phyloP scores from a whole-genome alignment of 1,140 invertebrate genomes.

The Cecropterus lyciades region DNA sequence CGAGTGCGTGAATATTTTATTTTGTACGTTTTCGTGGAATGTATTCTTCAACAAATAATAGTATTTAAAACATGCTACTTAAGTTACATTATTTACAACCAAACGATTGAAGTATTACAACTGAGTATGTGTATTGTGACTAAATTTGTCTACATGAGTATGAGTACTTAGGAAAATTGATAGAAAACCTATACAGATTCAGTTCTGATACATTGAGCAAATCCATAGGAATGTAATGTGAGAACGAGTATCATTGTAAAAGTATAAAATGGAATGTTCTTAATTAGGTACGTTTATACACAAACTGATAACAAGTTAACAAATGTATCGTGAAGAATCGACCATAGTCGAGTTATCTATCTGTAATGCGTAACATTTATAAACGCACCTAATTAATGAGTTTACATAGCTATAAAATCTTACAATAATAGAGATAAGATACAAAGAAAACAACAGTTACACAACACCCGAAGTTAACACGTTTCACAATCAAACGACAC shows the following conservation, averaged over 20 bases:
- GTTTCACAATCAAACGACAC: conserved; percentile 63
- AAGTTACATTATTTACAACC: conserved; percentile 66
- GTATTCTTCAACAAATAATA: conserved; percentile 61
- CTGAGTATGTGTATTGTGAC: conserved; percentile 69
- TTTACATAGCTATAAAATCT: conserved; percentile 4
- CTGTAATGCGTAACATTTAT: conserved; percentile 8
- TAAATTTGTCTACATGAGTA: conserved; percentile 68
- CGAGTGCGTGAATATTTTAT: conserved; percentile 79
- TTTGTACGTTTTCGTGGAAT: conserved; percentile 76
- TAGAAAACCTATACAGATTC: conserved; percentile 30
- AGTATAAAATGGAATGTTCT: conserved; percentile 38
- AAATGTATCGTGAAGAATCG: too few relatives aligned
- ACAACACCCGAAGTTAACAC: conserved; percentile 67
- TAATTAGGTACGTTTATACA: conserved; percentile 19
- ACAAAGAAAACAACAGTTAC: conserved; percentile 44
- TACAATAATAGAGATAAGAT: conserved; percentile 26
- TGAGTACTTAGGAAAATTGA: conserved; percentile 37
- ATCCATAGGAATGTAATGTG: conserved; percentile 52
- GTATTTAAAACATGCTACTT: conserved; percentile 64
- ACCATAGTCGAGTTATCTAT: not conserved
- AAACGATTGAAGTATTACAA: conserved; percentile 56
- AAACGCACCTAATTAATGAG: conserved; percentile 12
- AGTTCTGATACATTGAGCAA: conserved; percentile 62
- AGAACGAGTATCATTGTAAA: conserved; percentile 37
- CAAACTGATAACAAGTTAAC: not conserved